phyloP scores from a whole-genome alignment of 1,140 invertebrate species.

The Mizuhopecten yessoensis region DNA sequence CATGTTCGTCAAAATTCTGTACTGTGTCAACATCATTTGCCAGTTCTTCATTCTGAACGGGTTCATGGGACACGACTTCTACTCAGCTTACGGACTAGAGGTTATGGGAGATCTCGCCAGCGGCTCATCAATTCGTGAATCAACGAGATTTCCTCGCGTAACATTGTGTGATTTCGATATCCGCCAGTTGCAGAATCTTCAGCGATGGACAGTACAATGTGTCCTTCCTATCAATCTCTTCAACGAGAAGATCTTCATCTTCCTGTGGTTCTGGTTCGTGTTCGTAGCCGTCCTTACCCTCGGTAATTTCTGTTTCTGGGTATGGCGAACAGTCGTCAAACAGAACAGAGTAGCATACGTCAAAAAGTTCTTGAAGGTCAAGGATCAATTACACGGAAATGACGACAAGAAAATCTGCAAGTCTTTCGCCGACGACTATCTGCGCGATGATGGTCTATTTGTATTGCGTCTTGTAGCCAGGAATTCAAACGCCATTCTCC shows the following conservation, averaged over 20 bases:
- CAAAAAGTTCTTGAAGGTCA: constrained; percentile 80
- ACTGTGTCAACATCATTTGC: constrained; percentile 83
- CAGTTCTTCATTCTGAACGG: constrained; percentile 85
- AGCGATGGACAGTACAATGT: constrained; percentile 84
- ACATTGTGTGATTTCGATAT: constrained; percentile 85
- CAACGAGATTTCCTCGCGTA: constrained; percentile 81
- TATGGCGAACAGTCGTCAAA: constrained; percentile 75
- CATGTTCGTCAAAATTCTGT: constrained; percentile 84
- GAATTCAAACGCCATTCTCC: constrained; percentile 81
- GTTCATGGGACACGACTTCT: constrained; percentile 84
- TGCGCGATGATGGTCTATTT: constrained; percentile 82
- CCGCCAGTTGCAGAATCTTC: constrained; percentile 81
- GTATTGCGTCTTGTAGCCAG: constrained; percentile 79
- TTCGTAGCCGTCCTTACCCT: constrained; percentile 75
- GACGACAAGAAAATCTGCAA: constrained; percentile 76
- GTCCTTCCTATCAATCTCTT: constrained; percentile 86
- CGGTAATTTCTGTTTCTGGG: constrained; percentile 79
- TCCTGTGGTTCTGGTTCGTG: constrained; percentile 83
- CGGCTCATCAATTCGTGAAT: constrained; percentile 82
- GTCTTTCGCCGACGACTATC: constrained; percentile 79
- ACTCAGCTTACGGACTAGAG: constrained; percentile 84
- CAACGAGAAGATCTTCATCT: constrained; percentile 85
- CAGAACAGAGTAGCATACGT: constrained; percentile 75
- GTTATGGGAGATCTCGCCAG: constrained; percentile 82
- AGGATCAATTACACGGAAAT: constrained; percentile 72